Conservation (phyloP, 2,113 vertebrate genomes). For the Barbus barbus region DNA sequence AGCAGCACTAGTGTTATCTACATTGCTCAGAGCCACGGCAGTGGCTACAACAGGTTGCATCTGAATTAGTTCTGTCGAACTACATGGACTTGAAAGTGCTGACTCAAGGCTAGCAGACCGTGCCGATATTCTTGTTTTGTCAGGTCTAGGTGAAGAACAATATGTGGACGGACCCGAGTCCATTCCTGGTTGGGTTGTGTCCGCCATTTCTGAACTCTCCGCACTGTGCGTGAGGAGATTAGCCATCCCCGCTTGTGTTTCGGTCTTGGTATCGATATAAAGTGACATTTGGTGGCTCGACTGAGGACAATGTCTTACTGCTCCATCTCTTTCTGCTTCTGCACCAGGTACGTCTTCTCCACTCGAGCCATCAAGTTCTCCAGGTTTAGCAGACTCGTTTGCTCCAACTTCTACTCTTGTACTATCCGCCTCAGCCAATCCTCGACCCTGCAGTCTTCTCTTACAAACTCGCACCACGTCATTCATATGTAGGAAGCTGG, state of each 20-base stretch:
- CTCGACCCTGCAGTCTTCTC: constrained; percentile 83
- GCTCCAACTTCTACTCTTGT: constrained; percentile 85
- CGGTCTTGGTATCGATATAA: constrained; percentile 37
- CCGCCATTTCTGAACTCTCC: constrained; percentile 76
- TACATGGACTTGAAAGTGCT: constrained; percentile 85
- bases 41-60: constrained; percentile 54
- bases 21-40: constrained; percentile 46
- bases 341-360: constrained; percentile 11
- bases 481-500: constrained; percentile 96
- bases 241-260: background rate
- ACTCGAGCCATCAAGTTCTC: background rate
- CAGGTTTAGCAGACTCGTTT: constrained; percentile 19
- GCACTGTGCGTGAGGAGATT: constrained; percentile 23
- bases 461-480: constrained; percentile 94
- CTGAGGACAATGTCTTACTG: constrained; percentile 37
- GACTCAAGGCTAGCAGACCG: constrained; percentile 58
- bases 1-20: constrained; percentile 54
- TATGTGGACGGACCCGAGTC: constrained; percentile 64
- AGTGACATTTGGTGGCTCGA: constrained; percentile 44
- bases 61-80: constrained; percentile 78
- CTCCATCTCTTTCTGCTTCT: constrained; percentile 22
- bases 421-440: constrained; percentile 88
- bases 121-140: constrained; percentile 46
- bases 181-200: constrained; percentile 90
- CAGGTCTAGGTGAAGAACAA: constrained; percentile 49